Conservation (phyloP, 2,113 vertebrate genomes). For the Cettia cetti region DNA sequence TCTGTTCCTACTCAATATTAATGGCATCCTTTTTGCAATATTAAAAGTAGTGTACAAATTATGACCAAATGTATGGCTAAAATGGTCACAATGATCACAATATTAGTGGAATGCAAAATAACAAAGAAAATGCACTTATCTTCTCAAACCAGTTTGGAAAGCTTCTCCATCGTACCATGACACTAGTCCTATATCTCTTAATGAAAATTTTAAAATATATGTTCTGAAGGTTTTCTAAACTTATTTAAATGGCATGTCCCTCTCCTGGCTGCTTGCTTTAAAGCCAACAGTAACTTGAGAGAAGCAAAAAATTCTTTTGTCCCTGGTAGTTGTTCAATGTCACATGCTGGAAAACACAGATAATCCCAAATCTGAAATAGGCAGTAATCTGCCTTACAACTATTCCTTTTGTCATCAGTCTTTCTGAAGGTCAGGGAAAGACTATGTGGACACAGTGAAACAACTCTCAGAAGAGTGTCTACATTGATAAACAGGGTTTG, state of each 20-base stretch:
- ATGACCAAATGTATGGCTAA: background rate
- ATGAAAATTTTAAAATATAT: background rate
- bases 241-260: background rate
- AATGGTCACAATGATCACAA: background rate
- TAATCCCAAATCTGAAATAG: background rate
- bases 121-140: background rate
- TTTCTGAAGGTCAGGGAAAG: background rate
- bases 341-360: background rate
- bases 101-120: background rate
- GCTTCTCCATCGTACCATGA: background rate
- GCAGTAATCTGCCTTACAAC: background rate
- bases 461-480: background rate
- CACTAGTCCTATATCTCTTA: background rate
- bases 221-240: background rate
- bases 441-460: background rate
- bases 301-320: background rate
- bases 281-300: background rate
- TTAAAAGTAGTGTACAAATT: background rate
- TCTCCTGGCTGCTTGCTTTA: background rate
- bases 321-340: background rate
- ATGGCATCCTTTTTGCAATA: background rate
- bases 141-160: background rate
- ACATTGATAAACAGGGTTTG: background rate
- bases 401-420: background rate
- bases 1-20: background rate